Conservation (phyloP, 2,113 vertebrate genomes). For the Ochotona curzoniae region DNA sequence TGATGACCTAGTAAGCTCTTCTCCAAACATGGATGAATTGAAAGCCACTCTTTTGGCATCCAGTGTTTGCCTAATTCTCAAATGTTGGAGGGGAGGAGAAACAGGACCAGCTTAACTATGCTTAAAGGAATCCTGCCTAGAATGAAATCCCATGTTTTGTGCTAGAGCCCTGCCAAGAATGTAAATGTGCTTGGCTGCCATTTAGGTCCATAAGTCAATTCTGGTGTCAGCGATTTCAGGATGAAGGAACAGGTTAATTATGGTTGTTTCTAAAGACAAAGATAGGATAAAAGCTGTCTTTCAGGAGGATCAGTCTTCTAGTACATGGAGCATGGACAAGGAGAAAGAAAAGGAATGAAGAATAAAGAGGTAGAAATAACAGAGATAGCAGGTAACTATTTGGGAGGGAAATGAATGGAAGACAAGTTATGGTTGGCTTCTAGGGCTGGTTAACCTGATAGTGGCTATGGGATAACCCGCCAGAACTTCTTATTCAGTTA, state of each 20-base stretch:
- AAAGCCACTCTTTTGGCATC: background rate
- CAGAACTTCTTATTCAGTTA: background rate
- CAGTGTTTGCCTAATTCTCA: background rate
- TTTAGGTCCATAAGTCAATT: background rate
- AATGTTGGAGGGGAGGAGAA: background rate
- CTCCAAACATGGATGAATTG: background rate
- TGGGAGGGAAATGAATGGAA: background rate
- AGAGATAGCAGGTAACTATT: background rate
- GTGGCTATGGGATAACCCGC: background rate
- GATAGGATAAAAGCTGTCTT: slow-evolving; percentile 27
- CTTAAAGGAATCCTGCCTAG: background rate
- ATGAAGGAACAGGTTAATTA: background rate
- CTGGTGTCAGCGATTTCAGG: background rate
- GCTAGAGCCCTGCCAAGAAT: background rate
- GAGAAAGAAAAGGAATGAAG: background rate
- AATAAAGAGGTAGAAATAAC: background rate
- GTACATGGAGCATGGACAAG: background rate
- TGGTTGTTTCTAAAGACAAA: background rate
- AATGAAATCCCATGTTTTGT: background rate
- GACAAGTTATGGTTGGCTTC: background rate
- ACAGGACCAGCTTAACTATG: background rate
- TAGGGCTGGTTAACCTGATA: background rate
- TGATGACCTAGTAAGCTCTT: background rate
- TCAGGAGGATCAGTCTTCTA: background rate
- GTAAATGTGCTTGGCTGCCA: background rate